These are phyloP conservation scores for Gymnobelideus leadbeateri DNA, from an alignment of 2,113 vertebrate species.

Conservation along the genomic window DNA sequence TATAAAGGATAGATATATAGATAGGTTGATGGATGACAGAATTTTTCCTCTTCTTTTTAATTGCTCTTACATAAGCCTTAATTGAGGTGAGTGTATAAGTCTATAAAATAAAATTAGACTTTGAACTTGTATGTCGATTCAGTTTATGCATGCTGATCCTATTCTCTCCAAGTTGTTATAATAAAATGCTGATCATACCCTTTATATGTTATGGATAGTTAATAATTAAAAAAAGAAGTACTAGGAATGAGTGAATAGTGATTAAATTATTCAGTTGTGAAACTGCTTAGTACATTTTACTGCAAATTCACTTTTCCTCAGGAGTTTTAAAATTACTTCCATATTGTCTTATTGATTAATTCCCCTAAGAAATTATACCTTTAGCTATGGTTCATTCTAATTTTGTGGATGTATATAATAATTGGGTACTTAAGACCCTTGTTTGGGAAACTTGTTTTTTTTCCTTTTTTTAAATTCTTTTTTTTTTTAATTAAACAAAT, in stretches of 20 bases:
- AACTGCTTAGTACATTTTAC: background rate
- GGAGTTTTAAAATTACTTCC: too few relatives aligned
- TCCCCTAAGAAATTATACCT: constrained; percentile 37
- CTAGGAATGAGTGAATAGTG: background rate
- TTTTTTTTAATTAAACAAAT: too few relatives aligned
- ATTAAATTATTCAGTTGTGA: constrained; percentile 40
- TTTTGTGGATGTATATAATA: constrained; percentile 27
- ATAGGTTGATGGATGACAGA: too few relatives aligned
- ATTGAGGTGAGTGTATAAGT: background rate
- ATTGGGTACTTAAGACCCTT: constrained; percentile 39
- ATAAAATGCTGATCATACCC: constrained; percentile 32
- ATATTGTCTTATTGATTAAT: constrained; percentile 57
- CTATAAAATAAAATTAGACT: background rate
- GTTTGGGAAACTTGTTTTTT: background rate
- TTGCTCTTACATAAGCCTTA: too few relatives aligned
- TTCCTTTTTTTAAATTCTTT: too few relatives aligned
- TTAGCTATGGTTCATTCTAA: constrained; percentile 38
- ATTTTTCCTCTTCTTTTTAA: too few relatives aligned
- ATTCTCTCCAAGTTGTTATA: constrained; percentile 30
- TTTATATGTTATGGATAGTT: constrained; percentile 32
- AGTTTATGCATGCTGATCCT: constrained; percentile 7
- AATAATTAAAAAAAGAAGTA: constrained; percentile 27
- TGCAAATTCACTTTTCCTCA: constrained; percentile 41
- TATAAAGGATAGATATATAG: background rate
- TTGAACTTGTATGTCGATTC: constrained; percentile 1